Percentiles rank a stretch among this genome's conserved stretches.
These are phyloP conservation scores for Xiphophorus maculatus DNA, from an alignment of 2,113 vertebrate species.

Conservation along the genomic window DNA sequence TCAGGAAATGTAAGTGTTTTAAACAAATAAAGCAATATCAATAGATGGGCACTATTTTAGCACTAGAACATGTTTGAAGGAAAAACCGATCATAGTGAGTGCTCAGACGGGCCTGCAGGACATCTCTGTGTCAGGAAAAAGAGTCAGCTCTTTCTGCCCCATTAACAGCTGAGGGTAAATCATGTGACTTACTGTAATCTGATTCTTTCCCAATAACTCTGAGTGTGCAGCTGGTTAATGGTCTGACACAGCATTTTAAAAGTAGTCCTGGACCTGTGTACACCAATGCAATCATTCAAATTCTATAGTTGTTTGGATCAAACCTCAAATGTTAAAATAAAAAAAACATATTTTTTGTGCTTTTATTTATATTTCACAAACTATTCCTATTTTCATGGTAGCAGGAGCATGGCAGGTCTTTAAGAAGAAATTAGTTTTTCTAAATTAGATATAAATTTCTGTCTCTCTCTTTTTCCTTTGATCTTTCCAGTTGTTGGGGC, in stretches of 20 bases:
- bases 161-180: conserved; percentile 20
- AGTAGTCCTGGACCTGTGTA: background rate
- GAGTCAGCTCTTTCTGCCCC: conserved; percentile 44
- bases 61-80: background rate
- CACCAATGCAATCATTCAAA: too few relatives aligned
- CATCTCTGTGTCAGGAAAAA: conserved; percentile 26
- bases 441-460: background rate
- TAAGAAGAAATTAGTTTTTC: background rate
- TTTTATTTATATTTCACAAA: background rate
- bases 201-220: conserved; percentile 12
- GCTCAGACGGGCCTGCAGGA: background rate
- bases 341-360: background rate
- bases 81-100: background rate
- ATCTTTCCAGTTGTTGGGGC: background rate
- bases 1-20: background rate
- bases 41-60: background rate
- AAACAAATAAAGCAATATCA: background rate
- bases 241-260: background rate
- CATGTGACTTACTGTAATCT: conserved; percentile 57
- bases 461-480: background rate
- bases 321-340: background rate
- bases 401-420: background rate
- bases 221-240: background rate
- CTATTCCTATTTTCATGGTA: background rate
- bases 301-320: background rate